Percentiles rank a stretch among this genome's conserved stretches.
phyloP scores from a whole-genome alignment of 2,797 vertebrate species.

The Nothura maculosa region DNA sequence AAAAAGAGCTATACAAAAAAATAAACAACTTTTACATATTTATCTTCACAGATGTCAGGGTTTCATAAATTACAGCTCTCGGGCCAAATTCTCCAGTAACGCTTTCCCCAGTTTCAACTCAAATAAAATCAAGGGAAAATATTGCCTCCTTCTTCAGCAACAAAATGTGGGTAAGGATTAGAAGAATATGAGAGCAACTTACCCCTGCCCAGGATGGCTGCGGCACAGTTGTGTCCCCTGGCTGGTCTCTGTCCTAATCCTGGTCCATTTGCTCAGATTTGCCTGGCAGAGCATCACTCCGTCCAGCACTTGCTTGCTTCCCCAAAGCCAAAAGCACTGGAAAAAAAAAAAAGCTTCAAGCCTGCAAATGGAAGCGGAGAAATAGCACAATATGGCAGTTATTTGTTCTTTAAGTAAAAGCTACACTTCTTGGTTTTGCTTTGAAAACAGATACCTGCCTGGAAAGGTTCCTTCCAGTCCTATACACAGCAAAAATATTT shows the following conservation, averaged over 20 bases:
- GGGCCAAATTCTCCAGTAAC: background rate
- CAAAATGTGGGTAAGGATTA: background rate
- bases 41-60: background rate
- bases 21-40: background rate
- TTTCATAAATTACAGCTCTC: background rate
- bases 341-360: background rate
- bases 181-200: background rate
- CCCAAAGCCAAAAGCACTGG: background rate
- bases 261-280: background rate
- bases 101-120: background rate
- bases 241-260: background rate
- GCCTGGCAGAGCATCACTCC: background rate
- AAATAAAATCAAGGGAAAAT: background rate
- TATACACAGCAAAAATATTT: background rate
- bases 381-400: slow-evolving; percentile 55
- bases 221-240: too few relatives aligned
- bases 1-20: background rate
- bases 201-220: background rate
- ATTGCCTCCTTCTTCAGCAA: background rate
- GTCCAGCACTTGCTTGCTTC: background rate
- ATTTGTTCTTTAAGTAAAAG: slow-evolving; percentile 53
- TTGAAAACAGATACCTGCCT: slow-evolving; percentile 40
- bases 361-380: background rate
- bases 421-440: background rate
- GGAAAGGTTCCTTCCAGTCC: slow-evolving; percentile 3